Percentiles rank a stretch among this genome's conserved stretches.
phyloP scores from a whole-genome alignment of 2,888 invertebrate species.

The Panorpa germanica region DNA sequence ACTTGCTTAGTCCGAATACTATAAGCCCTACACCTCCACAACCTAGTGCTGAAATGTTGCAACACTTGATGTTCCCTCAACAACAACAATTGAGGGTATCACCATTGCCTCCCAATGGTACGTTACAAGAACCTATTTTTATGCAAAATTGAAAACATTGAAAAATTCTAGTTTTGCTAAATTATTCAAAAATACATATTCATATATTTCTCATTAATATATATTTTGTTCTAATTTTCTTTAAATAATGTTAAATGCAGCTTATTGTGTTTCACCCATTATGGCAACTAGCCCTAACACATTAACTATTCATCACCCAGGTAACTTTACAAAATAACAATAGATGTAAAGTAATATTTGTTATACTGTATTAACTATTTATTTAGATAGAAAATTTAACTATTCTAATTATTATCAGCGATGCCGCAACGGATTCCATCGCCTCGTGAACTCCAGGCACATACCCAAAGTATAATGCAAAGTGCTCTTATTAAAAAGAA shows the following conservation, averaged over 20 bases:
- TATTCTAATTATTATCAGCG: conserved; percentile 26
- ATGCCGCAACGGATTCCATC: conserved; percentile 58
- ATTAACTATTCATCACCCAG: conserved; percentile 43
- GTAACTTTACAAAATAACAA: conserved; percentile 30
- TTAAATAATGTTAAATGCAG: conserved; percentile 33
- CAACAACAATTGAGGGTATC: conserved; percentile 39
- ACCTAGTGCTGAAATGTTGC: conserved; percentile 23
- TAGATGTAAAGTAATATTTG: conserved; percentile 4
- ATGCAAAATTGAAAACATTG: conserved; percentile 7
- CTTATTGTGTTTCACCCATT: conserved; percentile 51
- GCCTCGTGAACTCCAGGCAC: conserved; percentile 65
- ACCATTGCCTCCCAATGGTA: conserved; percentile 41
- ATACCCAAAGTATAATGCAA: conserved; percentile 76
- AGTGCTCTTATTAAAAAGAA: conserved; percentile 75
- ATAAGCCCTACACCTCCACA: conserved; percentile 23
- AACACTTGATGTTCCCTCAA: conserved; percentile 24
- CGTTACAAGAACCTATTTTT: conserved; percentile 13
- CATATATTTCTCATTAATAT: not conserved
- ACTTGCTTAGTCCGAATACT: conserved; percentile 17
- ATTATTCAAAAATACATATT: conserved; percentile 3
- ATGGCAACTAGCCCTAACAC: conserved; percentile 46
- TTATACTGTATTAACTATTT: conserved; percentile 11
- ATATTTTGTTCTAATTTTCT: too few species aligned
- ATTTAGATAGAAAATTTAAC: conserved; percentile 14
- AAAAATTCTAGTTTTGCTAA: conserved; percentile 1